A percentile compares a stretch with the other conserved stretches of the same genome.
Evolutionary conservation across 2,113 vertebrate genomes (phyloP).

Genomic region (Salvator merianae): DNA sequence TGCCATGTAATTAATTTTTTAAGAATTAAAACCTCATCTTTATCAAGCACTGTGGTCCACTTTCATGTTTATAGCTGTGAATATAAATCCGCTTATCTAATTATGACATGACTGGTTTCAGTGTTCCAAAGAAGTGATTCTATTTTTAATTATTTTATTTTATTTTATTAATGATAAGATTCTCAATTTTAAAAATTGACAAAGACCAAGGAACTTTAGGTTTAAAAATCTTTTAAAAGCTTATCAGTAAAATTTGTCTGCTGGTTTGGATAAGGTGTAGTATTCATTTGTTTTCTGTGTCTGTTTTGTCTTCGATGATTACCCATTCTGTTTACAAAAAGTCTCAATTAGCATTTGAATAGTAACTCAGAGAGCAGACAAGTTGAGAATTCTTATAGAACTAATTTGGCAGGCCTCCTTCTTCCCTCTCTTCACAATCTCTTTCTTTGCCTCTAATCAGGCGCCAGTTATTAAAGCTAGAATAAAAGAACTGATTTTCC

Average conservation of each 20-base stretch:
- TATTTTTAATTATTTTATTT: constrained; percentile 77
- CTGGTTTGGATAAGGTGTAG: constrained; percentile 75
- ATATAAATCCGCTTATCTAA: constrained; percentile 84
- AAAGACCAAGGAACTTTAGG: constrained; percentile 59
- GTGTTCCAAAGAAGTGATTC: constrained; percentile 74
- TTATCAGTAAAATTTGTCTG: constrained; percentile 72
- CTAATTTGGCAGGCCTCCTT: constrained; percentile 78
- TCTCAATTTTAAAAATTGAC: constrained; percentile 48
- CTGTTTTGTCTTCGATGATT: constrained; percentile 82
- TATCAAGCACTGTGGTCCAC: constrained; percentile 77
- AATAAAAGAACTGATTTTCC: constrained; percentile 83
- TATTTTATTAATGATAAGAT: constrained; percentile 76
- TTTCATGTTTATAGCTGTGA: constrained; percentile 80
- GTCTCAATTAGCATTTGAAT: constrained; percentile 85
- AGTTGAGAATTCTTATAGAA: constrained; percentile 83
- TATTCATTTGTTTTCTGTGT: constrained; percentile 79
- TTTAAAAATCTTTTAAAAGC: constrained; percentile 67
- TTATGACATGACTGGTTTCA: constrained; percentile 82
- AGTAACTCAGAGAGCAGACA: constrained; percentile 79
- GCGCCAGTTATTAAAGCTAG: constrained; percentile 80
- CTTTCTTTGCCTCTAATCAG: constrained; percentile 79
- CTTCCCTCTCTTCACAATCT: constrained; percentile 58
- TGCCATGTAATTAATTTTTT: constrained; percentile 85
- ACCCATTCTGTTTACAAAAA: constrained; percentile 84
- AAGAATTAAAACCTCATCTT: constrained; percentile 81